Evolutionary conservation across 2,888 invertebrate genomes (phyloP).

Genomic region (Poecilobothrus nobilitatus): DNA sequence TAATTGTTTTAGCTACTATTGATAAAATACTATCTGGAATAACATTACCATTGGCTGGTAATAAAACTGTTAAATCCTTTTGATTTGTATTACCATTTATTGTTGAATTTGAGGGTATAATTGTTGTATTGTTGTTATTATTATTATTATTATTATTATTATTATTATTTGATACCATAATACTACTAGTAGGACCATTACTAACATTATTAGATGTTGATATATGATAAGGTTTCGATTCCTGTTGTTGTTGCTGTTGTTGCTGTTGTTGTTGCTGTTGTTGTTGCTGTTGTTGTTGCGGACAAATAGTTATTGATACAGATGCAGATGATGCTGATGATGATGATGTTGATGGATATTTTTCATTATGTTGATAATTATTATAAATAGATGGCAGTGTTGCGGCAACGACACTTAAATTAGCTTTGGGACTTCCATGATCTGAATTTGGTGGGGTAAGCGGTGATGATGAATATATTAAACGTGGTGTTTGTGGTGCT

Average conservation of each 20-base stretch:
- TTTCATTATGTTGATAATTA: conserved; percentile 27
- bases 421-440: conserved; percentile 72
- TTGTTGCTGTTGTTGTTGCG: conserved; percentile 14
- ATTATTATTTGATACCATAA: conserved; percentile 20
- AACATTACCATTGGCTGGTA: conserved; percentile 7
- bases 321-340: conserved; percentile 9
- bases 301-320: neutral
- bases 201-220: conserved; percentile 14
- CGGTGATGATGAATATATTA: conserved; percentile 75
- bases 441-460: conserved; percentile 82
- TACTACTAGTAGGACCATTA: conserved; percentile 18
- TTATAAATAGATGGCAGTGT: conserved; percentile 40
- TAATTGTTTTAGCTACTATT: conserved; percentile 17
- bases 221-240: neutral
- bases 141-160: conserved; percentile 21
- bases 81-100: conserved; percentile 30
- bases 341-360: conserved; percentile 25
- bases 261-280: conserved; percentile 11
- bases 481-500: conserved; percentile 51
- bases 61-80: neutral
- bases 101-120: conserved; percentile 34
- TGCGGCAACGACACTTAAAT: conserved; percentile 54
- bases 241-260: neutral
- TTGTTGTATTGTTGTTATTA: conserved; percentile 20
- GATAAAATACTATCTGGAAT: neutral